phyloP scores from a whole-genome alignment of 1,140 invertebrate species.

The Hyles euphorbiae region DNA sequence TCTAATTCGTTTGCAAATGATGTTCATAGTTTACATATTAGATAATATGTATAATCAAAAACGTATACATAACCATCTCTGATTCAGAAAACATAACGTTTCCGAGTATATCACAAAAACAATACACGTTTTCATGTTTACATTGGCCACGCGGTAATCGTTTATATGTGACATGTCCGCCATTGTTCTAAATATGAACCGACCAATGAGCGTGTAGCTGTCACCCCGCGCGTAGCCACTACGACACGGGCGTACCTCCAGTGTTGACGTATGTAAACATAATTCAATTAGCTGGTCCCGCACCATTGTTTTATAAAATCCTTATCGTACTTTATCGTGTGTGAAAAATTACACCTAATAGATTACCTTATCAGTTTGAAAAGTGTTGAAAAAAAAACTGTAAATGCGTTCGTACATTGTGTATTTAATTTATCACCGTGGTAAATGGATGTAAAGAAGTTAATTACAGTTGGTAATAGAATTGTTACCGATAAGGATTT shows the following conservation, averaged over 20 bases:
- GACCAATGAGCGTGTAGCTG: slow-evolving; percentile 32
- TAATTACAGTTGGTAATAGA: too few species aligned
- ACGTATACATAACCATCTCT: too few species aligned
- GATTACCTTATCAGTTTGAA: slow-evolving; percentile 37
- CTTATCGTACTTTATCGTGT: slow-evolving; percentile 41
- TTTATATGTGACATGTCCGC: slow-evolving; percentile 22
- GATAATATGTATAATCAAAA: too few species aligned
- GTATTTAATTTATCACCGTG: too few species aligned
- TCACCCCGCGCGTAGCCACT: slow-evolving; percentile 12
- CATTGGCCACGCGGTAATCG: slow-evolving; percentile 5
- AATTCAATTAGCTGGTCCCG: slow-evolving; percentile 45
- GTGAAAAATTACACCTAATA: slow-evolving; percentile 40
- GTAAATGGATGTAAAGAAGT: too few species aligned
- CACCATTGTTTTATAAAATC: neutral
- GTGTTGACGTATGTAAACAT: slow-evolving; percentile 47
- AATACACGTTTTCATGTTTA: neutral
- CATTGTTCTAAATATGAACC: slow-evolving; percentile 31
- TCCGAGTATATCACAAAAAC: neutral
- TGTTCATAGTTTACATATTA: too few species aligned
- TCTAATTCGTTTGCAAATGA: too few species aligned
- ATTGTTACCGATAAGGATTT: too few species aligned
- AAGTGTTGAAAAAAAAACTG: slow-evolving; percentile 23
- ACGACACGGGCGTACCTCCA: slow-evolving; percentile 20
- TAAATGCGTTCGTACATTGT: slow-evolving; percentile 2
- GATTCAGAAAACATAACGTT: too few species aligned